phyloP scores from a whole-genome alignment of 2,797 vertebrate genomes.

The Urophycis tenuis region DNA sequence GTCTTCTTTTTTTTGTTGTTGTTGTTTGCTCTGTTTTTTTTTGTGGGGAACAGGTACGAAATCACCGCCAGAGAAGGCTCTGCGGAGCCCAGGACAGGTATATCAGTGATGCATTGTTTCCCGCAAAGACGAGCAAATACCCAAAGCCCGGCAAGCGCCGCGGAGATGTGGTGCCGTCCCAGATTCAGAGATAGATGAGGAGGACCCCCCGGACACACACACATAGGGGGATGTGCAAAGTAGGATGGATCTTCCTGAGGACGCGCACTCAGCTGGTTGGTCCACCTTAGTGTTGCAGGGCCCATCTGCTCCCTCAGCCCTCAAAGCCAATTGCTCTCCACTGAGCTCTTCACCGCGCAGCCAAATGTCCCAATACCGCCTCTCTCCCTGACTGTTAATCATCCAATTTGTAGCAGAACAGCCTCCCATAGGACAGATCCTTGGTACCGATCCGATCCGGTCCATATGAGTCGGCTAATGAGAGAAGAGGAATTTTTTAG shows the following conservation, averaged over 20 bases:
- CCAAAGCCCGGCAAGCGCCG: slow-evolving; percentile 3
- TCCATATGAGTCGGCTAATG: slow-evolving; percentile 31
- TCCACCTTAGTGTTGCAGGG: slow-evolving; percentile 41
- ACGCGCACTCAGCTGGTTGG: slow-evolving; percentile 27
- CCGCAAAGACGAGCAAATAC: slow-evolving; percentile 29
- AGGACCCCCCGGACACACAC: neutral
- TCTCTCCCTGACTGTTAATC: slow-evolving; percentile 51
- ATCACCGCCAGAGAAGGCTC: slow-evolving; percentile 13
- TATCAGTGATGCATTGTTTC: slow-evolving; percentile 28
- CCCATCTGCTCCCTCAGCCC: slow-evolving; percentile 62
- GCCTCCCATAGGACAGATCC: slow-evolving; percentile 59
- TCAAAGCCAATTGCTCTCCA: slow-evolving; percentile 53
- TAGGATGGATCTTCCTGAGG: slow-evolving; percentile 17
- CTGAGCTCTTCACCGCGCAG: slow-evolving; percentile 31
- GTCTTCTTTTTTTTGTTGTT: neutral
- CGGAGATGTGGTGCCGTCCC: slow-evolving; percentile 1
- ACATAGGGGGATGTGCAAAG: neutral
- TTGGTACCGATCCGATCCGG: slow-evolving; percentile 49
- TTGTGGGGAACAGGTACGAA: slow-evolving; percentile 13
- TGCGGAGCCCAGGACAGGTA: slow-evolving; percentile 9
- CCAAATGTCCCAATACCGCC: slow-evolving; percentile 52
- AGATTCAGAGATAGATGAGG: slow-evolving; percentile 6
- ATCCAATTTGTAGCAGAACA: slow-evolving; percentile 62
- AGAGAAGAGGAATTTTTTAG: slow-evolving; percentile 28
- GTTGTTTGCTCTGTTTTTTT: too few relatives aligned